Conservation (phyloP, 2,113 vertebrate genomes). For the Phoxinus phoxinus region DNA sequence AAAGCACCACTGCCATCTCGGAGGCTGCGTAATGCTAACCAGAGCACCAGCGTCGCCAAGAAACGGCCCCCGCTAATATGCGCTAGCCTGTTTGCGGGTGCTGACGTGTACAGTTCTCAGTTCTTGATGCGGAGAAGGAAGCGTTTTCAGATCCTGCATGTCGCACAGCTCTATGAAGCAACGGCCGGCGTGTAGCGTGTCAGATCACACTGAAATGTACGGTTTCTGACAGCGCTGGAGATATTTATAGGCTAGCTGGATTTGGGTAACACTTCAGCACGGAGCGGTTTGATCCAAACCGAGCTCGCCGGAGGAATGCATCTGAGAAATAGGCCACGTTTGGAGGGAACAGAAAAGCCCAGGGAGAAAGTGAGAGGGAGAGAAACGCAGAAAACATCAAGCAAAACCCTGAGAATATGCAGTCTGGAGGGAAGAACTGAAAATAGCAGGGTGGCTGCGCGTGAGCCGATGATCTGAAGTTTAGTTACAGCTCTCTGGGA, state of each 20-base stretch:
- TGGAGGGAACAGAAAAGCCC: neutral
- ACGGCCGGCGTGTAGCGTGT: neutral
- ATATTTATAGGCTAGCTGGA: constrained; percentile 72
- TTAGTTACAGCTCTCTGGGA: neutral
- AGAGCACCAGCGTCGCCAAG: neutral
- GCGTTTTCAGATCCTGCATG: constrained; percentile 1
- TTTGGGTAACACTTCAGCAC: constrained; percentile 63
- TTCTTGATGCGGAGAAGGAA: neutral
- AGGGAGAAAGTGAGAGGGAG: neutral
- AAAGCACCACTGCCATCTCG: neutral
- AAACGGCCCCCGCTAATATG: neutral
- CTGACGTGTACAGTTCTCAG: neutral
- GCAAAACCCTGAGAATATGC: constrained; percentile 19
- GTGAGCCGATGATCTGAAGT: constrained; percentile 27
- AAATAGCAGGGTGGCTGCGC: constrained; percentile 4
- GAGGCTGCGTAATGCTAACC: neutral
- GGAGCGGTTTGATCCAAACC: constrained; percentile 65
- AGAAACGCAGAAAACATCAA: constrained; percentile 4
- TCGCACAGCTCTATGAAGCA: neutral
- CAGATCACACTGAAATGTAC: constrained; percentile 44
- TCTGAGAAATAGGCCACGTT: constrained; percentile 42
- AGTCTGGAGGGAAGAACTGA: constrained; percentile 22
- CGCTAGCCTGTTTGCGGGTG: neutral
- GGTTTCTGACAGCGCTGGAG: constrained; percentile 51
- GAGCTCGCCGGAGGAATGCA: constrained; percentile 56